These are phyloP conservation scores for Galerucella calmariensis DNA, from an alignment of 2,888 invertebrate genomes.

Conservation along the genomic window DNA sequence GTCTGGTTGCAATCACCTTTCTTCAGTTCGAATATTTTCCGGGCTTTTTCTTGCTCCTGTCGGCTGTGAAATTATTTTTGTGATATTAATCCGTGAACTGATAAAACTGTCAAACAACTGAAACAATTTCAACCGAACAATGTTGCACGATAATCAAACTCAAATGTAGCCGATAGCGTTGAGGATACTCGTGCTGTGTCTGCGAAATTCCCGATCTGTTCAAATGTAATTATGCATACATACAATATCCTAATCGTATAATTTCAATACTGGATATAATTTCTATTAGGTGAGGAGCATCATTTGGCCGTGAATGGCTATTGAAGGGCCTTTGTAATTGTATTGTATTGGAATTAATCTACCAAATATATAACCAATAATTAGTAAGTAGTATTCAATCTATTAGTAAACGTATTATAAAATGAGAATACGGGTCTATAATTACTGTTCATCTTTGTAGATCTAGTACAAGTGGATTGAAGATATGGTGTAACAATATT, in stretches of 20 bases:
- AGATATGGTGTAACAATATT: too few species aligned
- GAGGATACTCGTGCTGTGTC: background rate
- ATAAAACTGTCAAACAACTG: too few species aligned
- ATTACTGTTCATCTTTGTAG: too few species aligned
- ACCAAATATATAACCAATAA: background rate
- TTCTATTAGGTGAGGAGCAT: background rate
- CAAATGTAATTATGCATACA: background rate
- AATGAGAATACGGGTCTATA: too few species aligned
- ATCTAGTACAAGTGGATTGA: too few species aligned
- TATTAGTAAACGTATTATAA: too few species aligned
- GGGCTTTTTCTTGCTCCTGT: too few species aligned
- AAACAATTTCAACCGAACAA: background rate
- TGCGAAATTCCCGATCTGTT: background rate
- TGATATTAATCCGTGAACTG: too few species aligned
- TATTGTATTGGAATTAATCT: background rate
- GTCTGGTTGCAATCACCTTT: too few species aligned
- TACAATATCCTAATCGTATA: background rate
- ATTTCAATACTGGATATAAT: background rate
- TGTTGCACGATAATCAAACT: background rate
- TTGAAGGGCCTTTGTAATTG: background rate
- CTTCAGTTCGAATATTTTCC: too few species aligned
- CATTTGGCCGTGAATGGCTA: background rate
- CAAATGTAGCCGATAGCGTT: background rate
- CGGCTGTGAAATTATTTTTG: too few species aligned
- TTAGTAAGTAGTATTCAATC: background rate